Percentiles rank a stretch among this genome's conserved stretches.
phyloP scores from a whole-genome alignment of 1,140 invertebrate species.

The Nasonia vitripennis region DNA sequence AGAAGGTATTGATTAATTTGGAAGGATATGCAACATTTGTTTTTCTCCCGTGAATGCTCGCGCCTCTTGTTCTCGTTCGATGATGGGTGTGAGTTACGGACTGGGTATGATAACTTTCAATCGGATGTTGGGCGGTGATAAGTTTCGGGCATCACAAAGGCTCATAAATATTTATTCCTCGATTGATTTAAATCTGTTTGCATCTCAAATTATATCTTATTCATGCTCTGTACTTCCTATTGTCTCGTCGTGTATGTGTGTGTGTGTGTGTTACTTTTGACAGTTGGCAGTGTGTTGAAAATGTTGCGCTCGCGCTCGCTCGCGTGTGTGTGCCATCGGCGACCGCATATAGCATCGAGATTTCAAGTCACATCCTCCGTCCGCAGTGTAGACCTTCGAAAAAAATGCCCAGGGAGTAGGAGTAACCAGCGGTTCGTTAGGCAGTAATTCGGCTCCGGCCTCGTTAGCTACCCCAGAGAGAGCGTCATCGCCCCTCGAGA shows the following conservation, averaged over 20 bases:
- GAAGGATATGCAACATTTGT: not conserved
- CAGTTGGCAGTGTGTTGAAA: not conserved
- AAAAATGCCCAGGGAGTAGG: conserved; percentile 10
- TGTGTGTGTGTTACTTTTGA: not conserved
- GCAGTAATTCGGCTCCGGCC: conserved; percentile 12
- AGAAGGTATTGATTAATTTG: conserved; percentile 5
- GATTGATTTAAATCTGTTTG: not conserved
- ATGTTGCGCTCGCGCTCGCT: not conserved
- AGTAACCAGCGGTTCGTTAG: conserved; percentile 37
- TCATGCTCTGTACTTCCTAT: not conserved
- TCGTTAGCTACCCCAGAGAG: conserved; percentile 29
- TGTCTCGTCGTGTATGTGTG: not conserved
- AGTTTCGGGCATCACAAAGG: not conserved
- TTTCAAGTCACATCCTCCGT: conserved; percentile 48
- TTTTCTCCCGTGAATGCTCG: not conserved
- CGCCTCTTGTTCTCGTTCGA: not conserved
- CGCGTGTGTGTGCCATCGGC: not conserved
- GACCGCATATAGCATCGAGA: conserved; percentile 2
- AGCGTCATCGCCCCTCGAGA: not conserved
- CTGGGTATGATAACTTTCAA: not conserved
- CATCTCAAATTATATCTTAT: not conserved
- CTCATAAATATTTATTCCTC: not conserved
- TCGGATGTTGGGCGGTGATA: conserved; percentile 3
- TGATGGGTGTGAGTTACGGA: not conserved
- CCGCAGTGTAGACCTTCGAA: not conserved